Conservation (phyloP, 2,113 vertebrate species). For the Panthera uncia region DNA sequence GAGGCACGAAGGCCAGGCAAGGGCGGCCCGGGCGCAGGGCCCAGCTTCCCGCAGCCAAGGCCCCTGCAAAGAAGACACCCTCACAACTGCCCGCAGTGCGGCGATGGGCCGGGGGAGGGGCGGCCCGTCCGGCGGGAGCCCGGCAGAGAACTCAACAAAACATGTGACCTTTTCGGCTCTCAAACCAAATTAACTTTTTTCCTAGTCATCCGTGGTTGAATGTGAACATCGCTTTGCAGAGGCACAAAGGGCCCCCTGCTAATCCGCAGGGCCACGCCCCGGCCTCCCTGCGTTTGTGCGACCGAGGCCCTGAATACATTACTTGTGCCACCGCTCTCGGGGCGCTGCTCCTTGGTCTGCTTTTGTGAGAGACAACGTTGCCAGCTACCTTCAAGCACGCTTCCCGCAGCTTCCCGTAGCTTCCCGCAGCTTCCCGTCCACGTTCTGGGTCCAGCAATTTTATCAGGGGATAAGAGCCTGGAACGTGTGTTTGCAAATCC, state of each 20-base stretch:
- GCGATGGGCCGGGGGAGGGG: background rate
- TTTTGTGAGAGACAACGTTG: conserved; percentile 67
- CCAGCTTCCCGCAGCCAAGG: conserved; percentile 41
- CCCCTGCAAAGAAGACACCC: background rate
- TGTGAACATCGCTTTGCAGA: conserved; percentile 70
- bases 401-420: conserved; percentile 57
- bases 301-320: conserved; percentile 67
- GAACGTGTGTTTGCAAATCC: background rate
- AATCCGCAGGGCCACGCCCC: conserved; percentile 63
- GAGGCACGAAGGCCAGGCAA: background rate
- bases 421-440: conserved; percentile 59
- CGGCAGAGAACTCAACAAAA: conserved; percentile 62
- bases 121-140: conserved; percentile 60
- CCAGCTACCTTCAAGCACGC: conserved; percentile 39
- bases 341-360: conserved; percentile 39
- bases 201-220: conserved; percentile 66
- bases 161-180: conserved; percentile 75
- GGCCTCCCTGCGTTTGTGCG: conserved; percentile 56
- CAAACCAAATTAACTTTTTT: conserved; percentile 79
- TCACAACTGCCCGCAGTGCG: background rate
- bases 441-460: conserved; percentile 3
- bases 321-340: background rate
- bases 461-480: conserved; percentile 3
- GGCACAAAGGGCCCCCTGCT: conserved; percentile 69
- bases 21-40: conserved; percentile 10